Conservation (phyloP, 2,888 invertebrate species). For the Anarsia innoxiella region DNA sequence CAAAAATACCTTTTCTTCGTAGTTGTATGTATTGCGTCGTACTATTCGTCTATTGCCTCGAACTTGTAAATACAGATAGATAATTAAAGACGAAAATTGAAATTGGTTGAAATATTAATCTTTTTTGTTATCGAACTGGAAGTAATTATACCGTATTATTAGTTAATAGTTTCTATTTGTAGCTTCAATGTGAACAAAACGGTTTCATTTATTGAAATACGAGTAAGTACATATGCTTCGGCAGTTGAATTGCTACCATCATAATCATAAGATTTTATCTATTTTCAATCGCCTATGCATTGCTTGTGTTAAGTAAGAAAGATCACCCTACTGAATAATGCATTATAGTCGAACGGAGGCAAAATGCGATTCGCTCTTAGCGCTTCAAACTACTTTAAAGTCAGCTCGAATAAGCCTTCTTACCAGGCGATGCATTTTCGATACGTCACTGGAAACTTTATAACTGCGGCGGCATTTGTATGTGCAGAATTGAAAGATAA, state of each 20-base stretch:
- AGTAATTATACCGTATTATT: neutral
- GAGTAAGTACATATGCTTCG: too few relatives aligned
- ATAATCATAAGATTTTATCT: too few relatives aligned
- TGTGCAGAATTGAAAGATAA: constrained; percentile 6
- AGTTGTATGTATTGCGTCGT: too few relatives aligned
- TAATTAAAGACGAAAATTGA: too few relatives aligned
- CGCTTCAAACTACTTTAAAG: constrained; percentile 53
- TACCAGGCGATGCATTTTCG: constrained; percentile 53
- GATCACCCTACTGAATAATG: constrained; percentile 37
- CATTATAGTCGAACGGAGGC: constrained; percentile 26
- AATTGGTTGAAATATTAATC: neutral
- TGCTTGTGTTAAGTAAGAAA: constrained; percentile 3
- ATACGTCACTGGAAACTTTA: constrained; percentile 49
- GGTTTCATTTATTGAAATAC: neutral
- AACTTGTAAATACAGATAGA: too few relatives aligned
- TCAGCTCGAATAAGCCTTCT: constrained; percentile 52
- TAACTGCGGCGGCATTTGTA: constrained; percentile 30
- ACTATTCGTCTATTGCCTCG: too few relatives aligned
- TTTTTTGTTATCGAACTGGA: too few relatives aligned
- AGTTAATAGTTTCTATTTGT: neutral
- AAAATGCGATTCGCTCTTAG: constrained; percentile 44
- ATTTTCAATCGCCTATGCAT: constrained; percentile 1
- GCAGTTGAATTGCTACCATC: too few relatives aligned
- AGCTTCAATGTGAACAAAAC: neutral
- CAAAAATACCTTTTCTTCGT: too few relatives aligned